phyloP scores from a whole-genome alignment of 2,888 invertebrate species.

The Papilio protenor region DNA sequence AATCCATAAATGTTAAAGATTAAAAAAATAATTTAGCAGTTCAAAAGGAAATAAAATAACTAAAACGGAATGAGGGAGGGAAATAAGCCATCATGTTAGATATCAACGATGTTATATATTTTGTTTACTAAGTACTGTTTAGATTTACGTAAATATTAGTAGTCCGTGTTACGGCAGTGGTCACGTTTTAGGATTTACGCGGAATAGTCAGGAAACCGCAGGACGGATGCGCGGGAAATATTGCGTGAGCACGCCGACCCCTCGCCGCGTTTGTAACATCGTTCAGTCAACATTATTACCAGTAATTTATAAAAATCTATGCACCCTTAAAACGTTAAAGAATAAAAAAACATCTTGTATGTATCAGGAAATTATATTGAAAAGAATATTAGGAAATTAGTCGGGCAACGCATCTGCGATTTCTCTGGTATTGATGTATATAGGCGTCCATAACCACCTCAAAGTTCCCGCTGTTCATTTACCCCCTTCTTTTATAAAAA shows the following conservation, averaged over 20 bases:
- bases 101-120: background rate
- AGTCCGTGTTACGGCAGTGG: background rate
- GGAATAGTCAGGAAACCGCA: constrained; percentile 21
- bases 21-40: too few relatives aligned
- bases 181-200: background rate
- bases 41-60: background rate
- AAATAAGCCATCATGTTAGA: background rate
- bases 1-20: too few relatives aligned
- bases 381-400: too few relatives aligned
- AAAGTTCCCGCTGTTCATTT: too few relatives aligned
- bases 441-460: too few relatives aligned
- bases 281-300: background rate
- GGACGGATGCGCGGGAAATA: constrained; percentile 3
- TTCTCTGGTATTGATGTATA: too few relatives aligned
- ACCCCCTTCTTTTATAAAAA: background rate
- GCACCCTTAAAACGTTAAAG: background rate
- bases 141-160: background rate
- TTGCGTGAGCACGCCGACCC: constrained; percentile 11
- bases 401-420: too few relatives aligned
- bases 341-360: background rate
- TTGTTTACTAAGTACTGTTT: background rate
- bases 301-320: background rate
- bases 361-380: too few relatives aligned
- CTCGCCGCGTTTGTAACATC: background rate
- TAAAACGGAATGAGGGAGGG: background rate